Evolutionary conservation across 2,888 invertebrate genomes (phyloP).

Genomic region (Protophormia terraenovae): DNA sequence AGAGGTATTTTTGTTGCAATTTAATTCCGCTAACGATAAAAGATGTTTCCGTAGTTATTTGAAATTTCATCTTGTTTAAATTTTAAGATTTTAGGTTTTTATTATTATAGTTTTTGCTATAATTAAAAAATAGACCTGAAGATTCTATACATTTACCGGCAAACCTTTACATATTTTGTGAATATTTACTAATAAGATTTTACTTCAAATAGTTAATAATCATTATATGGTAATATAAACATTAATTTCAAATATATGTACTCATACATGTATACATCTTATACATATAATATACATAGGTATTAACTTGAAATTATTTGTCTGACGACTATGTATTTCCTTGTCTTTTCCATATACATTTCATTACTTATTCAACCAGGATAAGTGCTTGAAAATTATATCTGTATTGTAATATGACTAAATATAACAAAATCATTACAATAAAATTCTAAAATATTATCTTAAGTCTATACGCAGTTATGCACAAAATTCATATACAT

Average conservation of each 20-base stretch:
- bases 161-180: background rate
- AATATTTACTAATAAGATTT: background rate
- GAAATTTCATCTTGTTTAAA: too few species aligned
- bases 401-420: background rate
- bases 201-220: slow-evolving; percentile 19
- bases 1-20: too few species aligned
- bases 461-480: background rate
- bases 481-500: background rate
- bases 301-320: background rate
- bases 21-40: too few species aligned
- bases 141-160: too few species aligned
- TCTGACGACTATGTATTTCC: background rate
- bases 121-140: too few species aligned
- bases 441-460: slow-evolving; percentile 20
- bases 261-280: background rate
- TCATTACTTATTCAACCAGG: slow-evolving; percentile 30
- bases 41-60: too few species aligned
- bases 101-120: too few species aligned
- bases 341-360: background rate
- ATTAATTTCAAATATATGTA: background rate
- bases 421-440: slow-evolving; percentile 5
- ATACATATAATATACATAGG: background rate
- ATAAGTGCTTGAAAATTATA: slow-evolving; percentile 44
- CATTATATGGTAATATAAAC: slow-evolving; percentile 7
- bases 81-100: too few species aligned